phyloP scores from a whole-genome alignment of 2,888 invertebrate genomes.

The Ryuthela nishihirai region DNA sequence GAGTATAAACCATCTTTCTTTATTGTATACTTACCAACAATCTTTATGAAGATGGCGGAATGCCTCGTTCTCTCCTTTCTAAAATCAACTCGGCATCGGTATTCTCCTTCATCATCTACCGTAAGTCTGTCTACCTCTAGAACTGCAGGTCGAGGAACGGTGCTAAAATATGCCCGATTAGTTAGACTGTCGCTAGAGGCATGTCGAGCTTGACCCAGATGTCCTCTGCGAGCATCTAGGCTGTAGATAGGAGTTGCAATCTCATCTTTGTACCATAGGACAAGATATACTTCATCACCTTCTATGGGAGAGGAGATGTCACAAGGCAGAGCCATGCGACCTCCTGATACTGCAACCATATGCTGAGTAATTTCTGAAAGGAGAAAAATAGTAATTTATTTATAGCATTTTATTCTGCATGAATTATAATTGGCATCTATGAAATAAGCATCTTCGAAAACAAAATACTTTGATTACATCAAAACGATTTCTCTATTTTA shows the following conservation, averaged over 20 bases:
- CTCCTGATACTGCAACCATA: conserved; percentile 31
- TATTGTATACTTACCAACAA: conserved; percentile 64
- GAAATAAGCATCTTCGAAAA: no score
- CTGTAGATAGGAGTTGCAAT: conserved; percentile 36
- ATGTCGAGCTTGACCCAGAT: conserved; percentile 31
- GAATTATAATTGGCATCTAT: no score
- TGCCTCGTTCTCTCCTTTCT: conserved; percentile 83
- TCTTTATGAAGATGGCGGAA: conserved; percentile 82
- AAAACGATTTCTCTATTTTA: no score
- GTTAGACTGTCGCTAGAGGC: conserved; percentile 77
- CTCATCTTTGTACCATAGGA: conserved; percentile 39
- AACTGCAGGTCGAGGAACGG: conserved; percentile 56
- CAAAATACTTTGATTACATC: no score
- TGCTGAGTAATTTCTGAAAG: conserved; percentile 29
- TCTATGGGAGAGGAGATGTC: conserved; percentile 30
- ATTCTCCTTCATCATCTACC: conserved; percentile 81
- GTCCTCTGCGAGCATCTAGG: conserved; percentile 31
- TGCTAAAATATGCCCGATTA: conserved; percentile 76
- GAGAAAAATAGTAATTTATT: no score
- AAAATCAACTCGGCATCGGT: conserved; percentile 85
- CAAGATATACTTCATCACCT: conserved; percentile 37
- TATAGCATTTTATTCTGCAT: no score
- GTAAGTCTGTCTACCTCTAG: conserved; percentile 57
- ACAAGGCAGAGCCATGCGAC: conserved; percentile 31
- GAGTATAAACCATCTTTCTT: no score